Percentiles rank a stretch among this genome's conserved stretches.
These are phyloP conservation scores for Gambelia wislizenii DNA, from an alignment of 2,797 vertebrate genomes.

Conservation along the genomic window DNA sequence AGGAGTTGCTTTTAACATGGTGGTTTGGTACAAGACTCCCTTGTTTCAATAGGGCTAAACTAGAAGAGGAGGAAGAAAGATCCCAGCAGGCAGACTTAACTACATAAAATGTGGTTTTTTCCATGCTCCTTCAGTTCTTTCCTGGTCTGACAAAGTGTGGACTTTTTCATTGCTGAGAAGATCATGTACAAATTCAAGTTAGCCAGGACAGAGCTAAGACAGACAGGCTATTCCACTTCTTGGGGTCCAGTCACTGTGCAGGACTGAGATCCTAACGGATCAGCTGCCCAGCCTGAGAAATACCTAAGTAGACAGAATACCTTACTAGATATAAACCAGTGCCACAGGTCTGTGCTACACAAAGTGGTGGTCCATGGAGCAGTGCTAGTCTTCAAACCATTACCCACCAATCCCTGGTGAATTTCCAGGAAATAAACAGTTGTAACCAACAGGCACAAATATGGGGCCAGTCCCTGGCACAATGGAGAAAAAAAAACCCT, in stretches of 20 bases:
- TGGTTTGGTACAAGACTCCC: not conserved
- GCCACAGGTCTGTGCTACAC: not conserved
- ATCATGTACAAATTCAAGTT: not conserved
- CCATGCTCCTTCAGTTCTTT: not conserved
- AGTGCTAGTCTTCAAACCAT: too few species aligned
- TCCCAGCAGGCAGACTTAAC: not conserved
- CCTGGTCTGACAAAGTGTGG: not conserved
- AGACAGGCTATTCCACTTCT: not conserved
- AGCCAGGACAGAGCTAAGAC: not conserved
- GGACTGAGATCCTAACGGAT: not conserved
- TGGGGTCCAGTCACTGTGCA: not conserved
- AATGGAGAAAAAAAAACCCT: too few species aligned
- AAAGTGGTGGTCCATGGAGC: too few species aligned
- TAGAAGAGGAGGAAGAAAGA: not conserved
- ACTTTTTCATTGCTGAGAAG: not conserved
- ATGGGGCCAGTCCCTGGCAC: too few species aligned
- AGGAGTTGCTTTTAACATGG: not conserved
- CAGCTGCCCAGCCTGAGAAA: not conserved
- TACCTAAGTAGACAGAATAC: not conserved
- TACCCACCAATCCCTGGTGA: too few species aligned
- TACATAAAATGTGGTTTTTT: not conserved
- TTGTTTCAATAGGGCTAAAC: not conserved
- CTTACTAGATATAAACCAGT: too few species aligned
- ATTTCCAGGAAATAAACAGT: too few species aligned
- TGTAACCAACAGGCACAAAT: too few species aligned